Percentiles rank a stretch among this genome's conserved stretches.
phyloP scores from a whole-genome alignment of 2,888 invertebrate genomes.

The Philonicus albiceps region DNA sequence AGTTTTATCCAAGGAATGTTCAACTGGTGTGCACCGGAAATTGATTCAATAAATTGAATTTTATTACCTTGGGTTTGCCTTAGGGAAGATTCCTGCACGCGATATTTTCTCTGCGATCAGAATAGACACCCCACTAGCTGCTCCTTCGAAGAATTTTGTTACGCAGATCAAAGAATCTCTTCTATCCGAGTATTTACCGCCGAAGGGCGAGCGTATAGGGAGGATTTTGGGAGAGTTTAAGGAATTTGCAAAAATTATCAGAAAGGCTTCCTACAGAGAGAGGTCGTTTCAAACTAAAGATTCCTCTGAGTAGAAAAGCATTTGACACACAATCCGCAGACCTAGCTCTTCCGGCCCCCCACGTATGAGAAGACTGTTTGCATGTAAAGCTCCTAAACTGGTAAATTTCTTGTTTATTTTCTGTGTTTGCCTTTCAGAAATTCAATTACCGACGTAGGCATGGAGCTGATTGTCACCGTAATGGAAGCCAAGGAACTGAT shows the following conservation, averaged over 20 bases:
- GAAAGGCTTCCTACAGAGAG: not conserved
- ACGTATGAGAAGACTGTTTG: not conserved
- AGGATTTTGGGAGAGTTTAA: not conserved
- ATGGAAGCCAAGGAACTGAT: constrained; percentile 79
- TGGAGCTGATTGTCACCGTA: constrained; percentile 70
- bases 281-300: not conserved
- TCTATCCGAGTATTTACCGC: not conserved
- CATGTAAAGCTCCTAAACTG: not conserved
- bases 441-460: constrained; percentile 56
- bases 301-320: not conserved
- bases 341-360: not conserved
- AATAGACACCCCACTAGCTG: not conserved
- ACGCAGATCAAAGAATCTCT: not conserved
- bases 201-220: not conserved
- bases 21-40: constrained; percentile 18
- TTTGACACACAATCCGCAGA: not conserved
- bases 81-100: not conserved
- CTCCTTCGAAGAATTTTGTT: not conserved
- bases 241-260: not conserved
- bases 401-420: not conserved
- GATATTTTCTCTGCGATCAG: not conserved
- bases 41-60: constrained; percentile 16
- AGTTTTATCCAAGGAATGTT: not conserved
- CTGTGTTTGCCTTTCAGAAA: constrained; percentile 51
- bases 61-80: not conserved